Evolutionary conservation across 2,113 vertebrate genomes (phyloP).

Genomic region (Pelecanus crispus): DNA sequence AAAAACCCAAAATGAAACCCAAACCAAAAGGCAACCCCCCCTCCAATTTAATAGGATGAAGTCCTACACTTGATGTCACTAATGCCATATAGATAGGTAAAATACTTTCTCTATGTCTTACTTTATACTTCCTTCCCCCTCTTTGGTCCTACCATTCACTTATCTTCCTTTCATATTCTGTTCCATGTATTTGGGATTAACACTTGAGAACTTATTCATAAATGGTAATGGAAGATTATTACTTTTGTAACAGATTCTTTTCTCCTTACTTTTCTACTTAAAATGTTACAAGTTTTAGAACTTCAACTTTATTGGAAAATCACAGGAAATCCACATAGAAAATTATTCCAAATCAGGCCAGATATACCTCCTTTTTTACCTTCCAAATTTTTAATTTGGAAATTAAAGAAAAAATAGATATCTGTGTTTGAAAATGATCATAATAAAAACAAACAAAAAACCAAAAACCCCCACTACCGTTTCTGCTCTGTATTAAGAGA

Average conservation of each 20-base stretch:
- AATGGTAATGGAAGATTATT: not conserved
- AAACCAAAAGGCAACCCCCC: not conserved
- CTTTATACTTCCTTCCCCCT: not conserved
- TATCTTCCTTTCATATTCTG: not conserved
- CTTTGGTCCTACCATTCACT: not conserved
- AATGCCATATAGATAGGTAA: not conserved
- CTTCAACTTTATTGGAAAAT: not conserved
- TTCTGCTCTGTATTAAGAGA: not conserved
- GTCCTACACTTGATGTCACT: not conserved
- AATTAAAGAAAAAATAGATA: not conserved
- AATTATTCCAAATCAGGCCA: not conserved
- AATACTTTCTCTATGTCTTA: not conserved
- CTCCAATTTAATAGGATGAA: not conserved
- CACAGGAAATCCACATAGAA: not conserved
- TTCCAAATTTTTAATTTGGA: not conserved
- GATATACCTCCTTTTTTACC: accelerated
- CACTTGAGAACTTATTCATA: not conserved
- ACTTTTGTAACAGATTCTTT: not conserved
- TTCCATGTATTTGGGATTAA: not conserved
- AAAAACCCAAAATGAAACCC: accelerated
- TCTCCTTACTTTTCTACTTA: not conserved
- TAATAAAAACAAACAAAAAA: not conserved
- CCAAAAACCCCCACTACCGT: accelerated
- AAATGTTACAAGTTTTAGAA: not conserved
- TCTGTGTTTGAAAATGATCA: not conserved